Conservation (phyloP, 1,140 invertebrate genomes). For the Platorchestia sp. region DNA sequence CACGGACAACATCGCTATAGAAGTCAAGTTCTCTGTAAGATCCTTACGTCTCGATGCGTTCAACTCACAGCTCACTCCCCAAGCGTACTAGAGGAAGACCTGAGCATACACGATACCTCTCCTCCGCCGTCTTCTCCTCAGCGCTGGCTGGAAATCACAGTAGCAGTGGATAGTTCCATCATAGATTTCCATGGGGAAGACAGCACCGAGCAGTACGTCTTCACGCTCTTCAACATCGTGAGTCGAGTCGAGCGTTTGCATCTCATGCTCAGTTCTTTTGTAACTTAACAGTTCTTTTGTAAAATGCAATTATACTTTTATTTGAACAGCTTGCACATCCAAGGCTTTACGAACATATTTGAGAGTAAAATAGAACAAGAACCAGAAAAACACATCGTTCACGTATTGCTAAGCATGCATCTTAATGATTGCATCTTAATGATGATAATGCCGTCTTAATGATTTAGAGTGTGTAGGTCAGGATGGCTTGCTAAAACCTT, state of each 20-base stretch:
- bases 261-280: not conserved
- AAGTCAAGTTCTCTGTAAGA: not conserved
- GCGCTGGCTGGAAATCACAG: conserved; percentile 79
- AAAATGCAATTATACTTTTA: not conserved
- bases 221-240: conserved; percentile 82
- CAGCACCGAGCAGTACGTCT: conserved; percentile 79
- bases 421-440: too few species aligned
- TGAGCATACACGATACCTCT: not conserved
- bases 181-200: conserved; percentile 79
- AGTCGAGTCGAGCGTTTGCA: conserved; percentile 33
- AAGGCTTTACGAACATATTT: not conserved
- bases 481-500: too few species aligned
- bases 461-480: too few species aligned
- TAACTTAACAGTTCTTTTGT: too few species aligned
- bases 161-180: conserved; percentile 80
- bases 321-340: not conserved
- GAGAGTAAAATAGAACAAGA: not conserved
- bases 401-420: too few species aligned
- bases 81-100: conserved; percentile 58
- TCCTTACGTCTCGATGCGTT: not conserved
- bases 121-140: conserved; percentile 59
- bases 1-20: not conserved
- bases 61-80: not conserved
- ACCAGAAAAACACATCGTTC: not conserved
- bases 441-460: too few species aligned